phyloP scores from a whole-genome alignment of 2,113 vertebrate genomes.

The Hyaena hyaena region DNA sequence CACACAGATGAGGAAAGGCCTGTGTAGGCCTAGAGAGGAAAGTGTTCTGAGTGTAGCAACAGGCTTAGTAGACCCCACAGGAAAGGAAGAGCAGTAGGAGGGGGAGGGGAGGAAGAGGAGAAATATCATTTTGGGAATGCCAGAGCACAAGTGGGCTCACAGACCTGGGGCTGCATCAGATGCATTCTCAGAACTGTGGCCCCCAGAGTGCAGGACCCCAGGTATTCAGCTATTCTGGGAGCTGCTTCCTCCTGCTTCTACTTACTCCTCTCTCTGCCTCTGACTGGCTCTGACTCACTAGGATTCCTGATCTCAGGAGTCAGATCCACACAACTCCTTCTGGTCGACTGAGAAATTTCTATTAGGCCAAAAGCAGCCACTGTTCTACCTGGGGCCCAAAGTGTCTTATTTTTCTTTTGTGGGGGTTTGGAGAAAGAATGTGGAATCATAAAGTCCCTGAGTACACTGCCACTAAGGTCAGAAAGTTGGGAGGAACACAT shows the following conservation, averaged over 20 bases:
- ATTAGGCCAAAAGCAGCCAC: not conserved
- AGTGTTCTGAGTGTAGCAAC: not conserved
- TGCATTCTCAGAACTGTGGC: not conserved
- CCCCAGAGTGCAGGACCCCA: not conserved
- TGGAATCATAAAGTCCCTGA: not conserved
- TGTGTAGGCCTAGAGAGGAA: rapidly evolving
- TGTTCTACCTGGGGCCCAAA: too few species aligned
- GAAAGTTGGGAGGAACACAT: not conserved
- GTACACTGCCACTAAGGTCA: not conserved
- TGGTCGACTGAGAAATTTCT: not conserved
- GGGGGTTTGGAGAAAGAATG: not conserved
- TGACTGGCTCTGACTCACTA: not conserved
- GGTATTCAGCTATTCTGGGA: not conserved
- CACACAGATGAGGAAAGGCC: not conserved
- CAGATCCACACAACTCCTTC: not conserved
- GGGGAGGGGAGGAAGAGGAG: not conserved
- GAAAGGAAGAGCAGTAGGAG: not conserved
- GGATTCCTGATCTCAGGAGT: not conserved
- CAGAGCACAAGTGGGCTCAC: not conserved
- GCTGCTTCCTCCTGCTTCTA: not conserved
- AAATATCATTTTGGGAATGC: not conserved
- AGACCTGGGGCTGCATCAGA: not conserved
- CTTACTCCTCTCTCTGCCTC: not conserved
- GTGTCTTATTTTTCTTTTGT: not conserved
- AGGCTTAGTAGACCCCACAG: rapidly evolving